phyloP scores from a whole-genome alignment of 37 sponge, comb jelly and placozoan genomes.

The Cladorhizidae sp. region DNA sequence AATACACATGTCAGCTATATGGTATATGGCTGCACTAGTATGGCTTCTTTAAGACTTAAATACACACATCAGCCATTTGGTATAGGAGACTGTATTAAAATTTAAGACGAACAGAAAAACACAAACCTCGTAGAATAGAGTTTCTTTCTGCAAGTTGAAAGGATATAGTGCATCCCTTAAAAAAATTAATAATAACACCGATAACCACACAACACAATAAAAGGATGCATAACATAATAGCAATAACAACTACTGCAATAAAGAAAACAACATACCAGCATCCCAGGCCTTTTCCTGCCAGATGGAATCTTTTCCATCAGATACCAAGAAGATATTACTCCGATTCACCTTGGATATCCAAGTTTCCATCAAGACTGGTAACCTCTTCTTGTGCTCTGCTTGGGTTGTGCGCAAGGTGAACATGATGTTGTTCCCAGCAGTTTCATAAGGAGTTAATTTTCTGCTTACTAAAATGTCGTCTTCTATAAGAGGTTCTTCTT shows the following conservation, averaged over 20 bases:
- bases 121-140: not conserved
- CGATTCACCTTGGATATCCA: conserved; percentile 40
- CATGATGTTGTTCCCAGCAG: conserved; percentile 34
- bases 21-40: no score
- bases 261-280: conserved; percentile 4
- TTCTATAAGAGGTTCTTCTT: not conserved
- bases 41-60: no score
- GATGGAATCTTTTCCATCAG: conserved; percentile 28
- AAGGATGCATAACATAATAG: not conserved
- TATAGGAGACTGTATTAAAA: no score
- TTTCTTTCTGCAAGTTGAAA: conserved; percentile 15
- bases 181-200: not conserved
- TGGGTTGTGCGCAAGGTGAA: conserved; percentile 39
- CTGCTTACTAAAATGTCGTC: not conserved
- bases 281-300: not conserved
- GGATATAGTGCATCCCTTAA: conserved; percentile 41
- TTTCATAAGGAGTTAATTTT: conserved; percentile 21
- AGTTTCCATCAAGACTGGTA: conserved; percentile 44
- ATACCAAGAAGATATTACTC: conserved; percentile 38
- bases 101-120: no score
- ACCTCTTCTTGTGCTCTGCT: conserved; percentile 29
- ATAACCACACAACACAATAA: not conserved
- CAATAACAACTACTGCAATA: not conserved
- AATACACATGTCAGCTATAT: no score
- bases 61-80: no score